A percentile compares a stretch with the other conserved stretches of the same genome.
Evolutionary conservation across 2,797 vertebrate genomes (phyloP).

Genomic region (Mus spretus): DNA sequence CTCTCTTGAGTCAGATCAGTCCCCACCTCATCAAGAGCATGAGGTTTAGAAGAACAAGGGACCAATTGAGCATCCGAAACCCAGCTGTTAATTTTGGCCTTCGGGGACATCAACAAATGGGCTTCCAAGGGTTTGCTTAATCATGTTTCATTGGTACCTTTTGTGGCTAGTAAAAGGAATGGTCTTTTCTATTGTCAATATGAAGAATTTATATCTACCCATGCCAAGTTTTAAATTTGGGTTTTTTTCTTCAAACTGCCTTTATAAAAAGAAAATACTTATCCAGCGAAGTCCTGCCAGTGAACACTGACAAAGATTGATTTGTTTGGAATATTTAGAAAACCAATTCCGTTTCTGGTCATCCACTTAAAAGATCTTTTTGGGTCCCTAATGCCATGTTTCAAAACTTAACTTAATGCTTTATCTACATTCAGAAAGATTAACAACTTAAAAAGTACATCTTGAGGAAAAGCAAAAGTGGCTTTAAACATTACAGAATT

Average conservation of each 20-base stretch:
- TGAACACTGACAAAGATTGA: constrained; percentile 67
- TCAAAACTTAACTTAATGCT: constrained; percentile 45
- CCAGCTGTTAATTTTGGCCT: constrained; percentile 75
- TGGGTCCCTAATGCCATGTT: constrained; percentile 53
- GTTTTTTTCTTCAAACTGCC: constrained; percentile 38
- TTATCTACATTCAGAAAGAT: constrained; percentile 57
- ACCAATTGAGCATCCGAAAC: constrained; percentile 63
- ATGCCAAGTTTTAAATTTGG: constrained; percentile 56
- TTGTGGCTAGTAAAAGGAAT: constrained; percentile 45
- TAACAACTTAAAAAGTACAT: constrained; percentile 60
- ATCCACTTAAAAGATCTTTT: constrained; percentile 60
- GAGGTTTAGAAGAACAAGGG: constrained; percentile 73
- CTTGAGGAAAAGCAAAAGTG: constrained; percentile 57
- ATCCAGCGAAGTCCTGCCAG: constrained; percentile 11
- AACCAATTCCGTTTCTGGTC: constrained; percentile 53
- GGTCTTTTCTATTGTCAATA: constrained; percentile 58
- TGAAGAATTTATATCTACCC: constrained; percentile 53
- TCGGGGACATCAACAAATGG: constrained; percentile 61
- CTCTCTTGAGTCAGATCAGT: constrained; percentile 75
- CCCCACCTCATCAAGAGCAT: constrained; percentile 54
- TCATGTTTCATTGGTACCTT: constrained; percentile 56
- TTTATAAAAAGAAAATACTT: constrained; percentile 65
- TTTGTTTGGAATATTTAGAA: constrained; percentile 67
- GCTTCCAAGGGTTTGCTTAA: constrained; percentile 63
- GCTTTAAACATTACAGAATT: constrained; percentile 61